Evolutionary conservation across 2,113 vertebrate genomes (phyloP).

Genomic region (Tympanuchus pallidicinctus): DNA sequence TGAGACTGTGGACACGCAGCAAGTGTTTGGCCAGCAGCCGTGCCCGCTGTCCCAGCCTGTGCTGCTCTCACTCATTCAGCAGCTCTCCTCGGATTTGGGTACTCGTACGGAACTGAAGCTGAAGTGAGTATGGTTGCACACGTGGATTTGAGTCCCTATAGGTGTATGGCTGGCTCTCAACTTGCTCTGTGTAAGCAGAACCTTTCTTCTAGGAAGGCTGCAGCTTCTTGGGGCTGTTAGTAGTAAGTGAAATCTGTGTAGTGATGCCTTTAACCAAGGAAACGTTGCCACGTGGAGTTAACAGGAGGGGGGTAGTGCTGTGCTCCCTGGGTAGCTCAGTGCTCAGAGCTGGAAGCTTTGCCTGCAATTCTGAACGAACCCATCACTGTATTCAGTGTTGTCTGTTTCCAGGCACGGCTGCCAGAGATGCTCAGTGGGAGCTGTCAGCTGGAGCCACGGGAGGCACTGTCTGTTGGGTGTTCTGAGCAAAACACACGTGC

Average conservation of each 20-base stretch:
- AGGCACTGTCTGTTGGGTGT: not conserved
- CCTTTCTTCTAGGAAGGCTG: fast-evolving
- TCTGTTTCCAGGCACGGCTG: not conserved
- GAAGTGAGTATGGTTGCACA: constrained; percentile 80
- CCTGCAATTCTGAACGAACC: not conserved
- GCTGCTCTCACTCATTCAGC: constrained; percentile 97
- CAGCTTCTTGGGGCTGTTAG: not conserved
- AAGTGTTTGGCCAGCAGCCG: constrained; percentile 92
- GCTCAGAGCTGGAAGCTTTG: not conserved
- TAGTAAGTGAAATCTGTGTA: not conserved
- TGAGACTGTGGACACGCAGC: constrained; percentile 94
- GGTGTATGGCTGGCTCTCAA: not conserved
- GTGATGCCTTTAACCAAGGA: fast-evolving
- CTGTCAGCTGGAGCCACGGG: not conserved
- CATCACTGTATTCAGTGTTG: fast-evolving
- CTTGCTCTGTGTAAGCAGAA: not conserved
- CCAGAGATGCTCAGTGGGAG: not conserved
- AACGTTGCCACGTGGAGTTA: fast-evolving
- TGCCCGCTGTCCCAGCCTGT: constrained; percentile 96
- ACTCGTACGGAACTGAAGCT: constrained; percentile 95
- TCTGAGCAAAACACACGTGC: not conserved
- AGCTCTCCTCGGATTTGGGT: constrained; percentile 93
- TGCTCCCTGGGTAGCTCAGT: not conserved
- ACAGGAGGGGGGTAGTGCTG: not conserved
- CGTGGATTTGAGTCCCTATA: fast-evolving